These are phyloP conservation scores for Homarus gammarus DNA, from an alignment of 2,888 invertebrate genomes.

Conservation along the genomic window DNA sequence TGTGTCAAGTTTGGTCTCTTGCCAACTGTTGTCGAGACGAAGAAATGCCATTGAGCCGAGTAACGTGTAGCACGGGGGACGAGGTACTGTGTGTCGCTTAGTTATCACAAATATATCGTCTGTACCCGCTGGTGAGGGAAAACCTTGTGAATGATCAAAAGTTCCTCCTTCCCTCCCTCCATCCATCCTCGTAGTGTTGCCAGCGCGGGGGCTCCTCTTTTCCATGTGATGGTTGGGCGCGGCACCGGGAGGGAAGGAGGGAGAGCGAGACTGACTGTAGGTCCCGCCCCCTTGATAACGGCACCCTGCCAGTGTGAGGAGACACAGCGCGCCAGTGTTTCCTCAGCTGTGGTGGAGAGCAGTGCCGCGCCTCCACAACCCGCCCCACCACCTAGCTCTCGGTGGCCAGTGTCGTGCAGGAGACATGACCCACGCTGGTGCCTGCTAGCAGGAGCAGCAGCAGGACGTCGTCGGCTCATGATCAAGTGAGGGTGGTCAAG, in stretches of 20 bases:
- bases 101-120: not conserved
- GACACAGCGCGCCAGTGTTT: constrained; percentile 19
- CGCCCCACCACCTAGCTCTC: not conserved
- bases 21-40: not conserved
- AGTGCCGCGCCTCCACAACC: not conserved
- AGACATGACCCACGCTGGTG: not conserved
- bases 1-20: not conserved
- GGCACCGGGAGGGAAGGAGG: not conserved
- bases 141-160: constrained; percentile 23
- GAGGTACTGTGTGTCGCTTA: not conserved
- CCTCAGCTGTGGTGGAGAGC: not conserved
- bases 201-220: constrained; percentile 5
- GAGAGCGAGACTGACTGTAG: not conserved
- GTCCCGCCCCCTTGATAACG: constrained; percentile 28
- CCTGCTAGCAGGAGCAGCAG: not conserved
- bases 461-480: not conserved
- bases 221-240: not conserved
- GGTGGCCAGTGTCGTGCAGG: not conserved
- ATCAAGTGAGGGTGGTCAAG: not conserved
- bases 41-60: not conserved
- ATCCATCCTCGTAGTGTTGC: not conserved
- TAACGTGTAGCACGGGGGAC: not conserved
- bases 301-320: constrained; percentile 30
- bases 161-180: not conserved
- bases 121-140: not conserved